A percentile compares a stretch with the other conserved stretches of the same genome.
These are phyloP conservation scores for Forpus xanthops DNA, from an alignment of 2,797 vertebrate genomes.

Conservation along the genomic window DNA sequence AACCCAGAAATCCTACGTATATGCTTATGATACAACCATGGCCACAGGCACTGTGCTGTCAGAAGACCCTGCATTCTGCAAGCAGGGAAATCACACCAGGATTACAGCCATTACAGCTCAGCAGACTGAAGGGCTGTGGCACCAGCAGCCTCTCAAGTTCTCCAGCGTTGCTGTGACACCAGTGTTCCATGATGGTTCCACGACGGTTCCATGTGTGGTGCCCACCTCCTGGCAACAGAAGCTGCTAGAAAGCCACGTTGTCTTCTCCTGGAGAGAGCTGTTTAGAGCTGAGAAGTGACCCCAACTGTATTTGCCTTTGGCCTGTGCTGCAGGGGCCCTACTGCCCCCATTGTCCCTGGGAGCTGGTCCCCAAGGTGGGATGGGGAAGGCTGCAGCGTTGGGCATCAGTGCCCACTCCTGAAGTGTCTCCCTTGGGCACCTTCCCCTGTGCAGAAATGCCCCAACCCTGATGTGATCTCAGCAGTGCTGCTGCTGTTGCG, in stretches of 20 bases:
- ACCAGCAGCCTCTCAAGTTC: too few species aligned
- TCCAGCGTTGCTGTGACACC: too few species aligned
- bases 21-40: accelerated
- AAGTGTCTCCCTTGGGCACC: not conserved
- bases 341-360: not conserved
- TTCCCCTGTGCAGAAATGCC: not conserved
- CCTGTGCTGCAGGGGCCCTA: not conserved
- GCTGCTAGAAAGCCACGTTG: not conserved
- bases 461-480: not conserved
- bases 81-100: not conserved
- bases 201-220: too few species aligned
- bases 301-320: not conserved
- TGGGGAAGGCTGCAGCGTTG: not conserved
- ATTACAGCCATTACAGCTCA: not conserved
- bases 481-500: not conserved
- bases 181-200: too few species aligned
- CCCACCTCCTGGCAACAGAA: too few species aligned
- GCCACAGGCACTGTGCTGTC: accelerated
- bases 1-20: not conserved
- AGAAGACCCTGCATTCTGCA: not conserved
- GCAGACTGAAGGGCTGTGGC: too few species aligned
- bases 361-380: not conserved
- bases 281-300: not conserved
- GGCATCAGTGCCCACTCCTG: not conserved
- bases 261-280: not conserved